Conservation (phyloP, 2,113 vertebrate species). For the Rafetus swinhoei region DNA sequence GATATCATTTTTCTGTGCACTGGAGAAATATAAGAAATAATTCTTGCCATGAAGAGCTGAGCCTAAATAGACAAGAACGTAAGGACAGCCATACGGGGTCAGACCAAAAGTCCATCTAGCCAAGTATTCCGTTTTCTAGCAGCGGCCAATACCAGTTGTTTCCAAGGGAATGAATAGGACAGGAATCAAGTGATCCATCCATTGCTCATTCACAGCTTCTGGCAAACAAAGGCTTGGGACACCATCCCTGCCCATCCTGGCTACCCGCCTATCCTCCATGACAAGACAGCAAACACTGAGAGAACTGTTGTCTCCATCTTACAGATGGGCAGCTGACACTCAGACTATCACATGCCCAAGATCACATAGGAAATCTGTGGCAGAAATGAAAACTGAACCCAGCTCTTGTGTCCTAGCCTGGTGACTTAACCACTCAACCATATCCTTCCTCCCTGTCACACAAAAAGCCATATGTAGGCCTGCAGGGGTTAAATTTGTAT, state of each 20-base stretch:
- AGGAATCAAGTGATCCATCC: too few species aligned
- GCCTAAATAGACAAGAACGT: neutral
- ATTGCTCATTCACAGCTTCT: too few species aligned
- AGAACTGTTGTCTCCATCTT: neutral
- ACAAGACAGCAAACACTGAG: neutral
- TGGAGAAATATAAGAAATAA: neutral
- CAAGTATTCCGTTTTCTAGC: too few species aligned
- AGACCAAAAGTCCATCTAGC: too few species aligned
- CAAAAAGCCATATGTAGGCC: too few species aligned
- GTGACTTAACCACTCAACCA: neutral
- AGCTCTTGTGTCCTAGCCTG: neutral
- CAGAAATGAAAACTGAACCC: neutral
- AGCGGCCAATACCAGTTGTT: too few species aligned
- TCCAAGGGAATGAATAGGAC: too few species aligned
- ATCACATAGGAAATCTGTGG: neutral
- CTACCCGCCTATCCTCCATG: too few species aligned
- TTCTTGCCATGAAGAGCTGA: neutral
- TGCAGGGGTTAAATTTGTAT: too few species aligned
- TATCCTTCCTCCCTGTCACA: neutral
- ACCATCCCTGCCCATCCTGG: too few species aligned
- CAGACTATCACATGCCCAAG: neutral
- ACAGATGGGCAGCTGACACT: neutral
- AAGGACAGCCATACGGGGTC: too few species aligned
- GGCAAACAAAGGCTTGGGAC: too few species aligned
- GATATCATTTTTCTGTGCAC: neutral